Base-by-base conservation (phyloP, 1,140 invertebrate species). In the Pseudomyrmex cubaensis region DNA sequence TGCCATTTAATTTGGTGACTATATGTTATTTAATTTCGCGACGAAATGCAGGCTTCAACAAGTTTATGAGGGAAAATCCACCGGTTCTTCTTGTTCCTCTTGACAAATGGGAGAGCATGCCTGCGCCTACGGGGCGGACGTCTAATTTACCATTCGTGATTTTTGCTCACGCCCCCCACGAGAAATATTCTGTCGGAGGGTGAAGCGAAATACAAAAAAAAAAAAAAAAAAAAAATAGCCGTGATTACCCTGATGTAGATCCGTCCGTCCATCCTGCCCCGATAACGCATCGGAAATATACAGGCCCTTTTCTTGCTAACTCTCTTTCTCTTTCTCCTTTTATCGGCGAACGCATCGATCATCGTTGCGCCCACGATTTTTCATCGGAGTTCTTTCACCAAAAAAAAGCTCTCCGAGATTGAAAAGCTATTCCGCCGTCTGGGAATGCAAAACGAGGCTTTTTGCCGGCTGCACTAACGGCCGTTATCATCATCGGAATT, bases 61-160 rank as follows among this genome's bases (percentile, higher is more conserved):
- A 62, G 56, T 48, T 9, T 44, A 15, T 20, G 13, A 25, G 48
- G 20, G 72, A 46, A 78, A 20, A 80, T 59, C 9, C 44, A 35
- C 76, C n/a, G 25, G 64, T 63, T 56, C 63, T 77, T 86, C 5
- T 50, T 64, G 46, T 67, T 59, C 1, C 2, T 17, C 67, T 86
- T 90, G 89, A 91, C 72, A 90, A 91, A 91, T 90, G 90, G 75
- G 64, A 72, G 85, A 83, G 80, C 85, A 64, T 73, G 76, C 57
- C 74, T 66, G 57, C 83, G 67, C 54, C 61, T 64, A 73, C 20
- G 76, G 66, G 84, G 64, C 80, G 82, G 85, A 85, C 82, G 85
- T 74, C 90, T 88, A 90, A 90, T 90, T 90, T 90, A 89, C 85
- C 87, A 87, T 85, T 84, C 82, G 82, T 86, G 90, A 90, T 91